Percentiles rank a stretch among this genome's conserved stretches.
Conservation (phyloP, 2,888 invertebrate genomes). For the Crepidodera aurea region DNA sequence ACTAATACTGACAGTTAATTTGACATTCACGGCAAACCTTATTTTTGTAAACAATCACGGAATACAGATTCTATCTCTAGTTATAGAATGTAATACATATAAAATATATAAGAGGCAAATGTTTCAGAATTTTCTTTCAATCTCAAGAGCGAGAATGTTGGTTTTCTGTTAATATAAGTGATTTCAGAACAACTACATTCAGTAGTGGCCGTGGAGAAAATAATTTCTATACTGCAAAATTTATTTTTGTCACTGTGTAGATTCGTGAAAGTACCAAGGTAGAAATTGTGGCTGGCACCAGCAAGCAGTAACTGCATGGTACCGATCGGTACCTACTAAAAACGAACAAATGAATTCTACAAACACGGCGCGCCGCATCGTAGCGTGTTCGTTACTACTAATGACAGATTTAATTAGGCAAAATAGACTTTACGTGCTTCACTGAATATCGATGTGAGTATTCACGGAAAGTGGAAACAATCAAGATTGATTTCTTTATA, state of each 20-base stretch:
- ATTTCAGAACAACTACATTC: too few relatives aligned
- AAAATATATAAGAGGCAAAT: too few relatives aligned
- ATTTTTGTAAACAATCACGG: too few relatives aligned
- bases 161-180: too few relatives aligned
- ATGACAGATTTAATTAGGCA: constrained; percentile 15
- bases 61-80: too few relatives aligned
- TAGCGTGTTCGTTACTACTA: not conserved
- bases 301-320: constrained; percentile 5
- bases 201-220: too few relatives aligned
- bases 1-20: too few relatives aligned
- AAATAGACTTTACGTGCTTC: constrained; percentile 8
- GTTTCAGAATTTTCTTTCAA: too few relatives aligned
- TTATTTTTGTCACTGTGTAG: not conserved
- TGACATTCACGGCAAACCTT: too few relatives aligned
- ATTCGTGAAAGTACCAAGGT: constrained; percentile 12
- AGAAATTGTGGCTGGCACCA: not conserved
- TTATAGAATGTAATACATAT: too few relatives aligned
- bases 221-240: too few relatives aligned
- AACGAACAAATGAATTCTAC: not conserved
- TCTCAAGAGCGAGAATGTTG: too few relatives aligned
- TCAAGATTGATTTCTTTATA: not conserved
- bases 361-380: not conserved
- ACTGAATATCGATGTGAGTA: not conserved
- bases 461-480: not conserved
- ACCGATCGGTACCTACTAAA: constrained; percentile 20